Base-by-base conservation (phyloP, 1,140 invertebrate species). In the Lepidurus packardi region DNA sequence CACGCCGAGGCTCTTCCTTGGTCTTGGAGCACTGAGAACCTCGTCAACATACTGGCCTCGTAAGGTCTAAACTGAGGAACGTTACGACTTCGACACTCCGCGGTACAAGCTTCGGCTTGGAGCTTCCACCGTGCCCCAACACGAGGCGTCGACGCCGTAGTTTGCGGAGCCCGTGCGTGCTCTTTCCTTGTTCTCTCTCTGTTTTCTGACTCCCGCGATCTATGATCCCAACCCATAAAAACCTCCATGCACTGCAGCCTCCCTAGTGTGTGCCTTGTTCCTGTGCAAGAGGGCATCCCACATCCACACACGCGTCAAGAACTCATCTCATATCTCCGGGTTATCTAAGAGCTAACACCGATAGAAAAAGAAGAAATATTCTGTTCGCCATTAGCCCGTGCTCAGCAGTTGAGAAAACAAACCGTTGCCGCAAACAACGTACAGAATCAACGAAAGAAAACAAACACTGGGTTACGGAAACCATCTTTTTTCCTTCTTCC, bases 401-500 rank as follows among this genome's bases (percentile, higher is more conserved):
- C 34, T 4, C 34, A 34, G 34, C 34, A 34, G 34, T 34, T 34
- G 34, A 34, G 34, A 34, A 34, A 34, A 34, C 34, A 34, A 34
- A 34, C 34, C 34, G 34, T 34, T 34, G 34, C 34, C 34, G 34
- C 34, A 34, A 80, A 65, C 75, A 74, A 65, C 34, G 78, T 13
- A 74, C 8, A 21, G 76, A 21, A 44, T 34, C 76, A 77, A 65
- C 76, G 43, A 53, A 77, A 73, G 21, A 73, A 80, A 77, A 47
- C n/a, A 43, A 13, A 24, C n/a, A 24, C 13, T 53, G 34, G 79
- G 78, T 53, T 78, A 42, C 8, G 65, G 76, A 73, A 76, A 79
- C 25, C 73, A 41, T 73, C 77, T 34, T 34, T 34, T 34, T 34
- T 34, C 34, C 34, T 34, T 34, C 34, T 34, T 34, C 34, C 34